These are phyloP conservation scores for Eumaeus atala DNA, from an alignment of 1,140 invertebrate species.

Conservation along the genomic window DNA sequence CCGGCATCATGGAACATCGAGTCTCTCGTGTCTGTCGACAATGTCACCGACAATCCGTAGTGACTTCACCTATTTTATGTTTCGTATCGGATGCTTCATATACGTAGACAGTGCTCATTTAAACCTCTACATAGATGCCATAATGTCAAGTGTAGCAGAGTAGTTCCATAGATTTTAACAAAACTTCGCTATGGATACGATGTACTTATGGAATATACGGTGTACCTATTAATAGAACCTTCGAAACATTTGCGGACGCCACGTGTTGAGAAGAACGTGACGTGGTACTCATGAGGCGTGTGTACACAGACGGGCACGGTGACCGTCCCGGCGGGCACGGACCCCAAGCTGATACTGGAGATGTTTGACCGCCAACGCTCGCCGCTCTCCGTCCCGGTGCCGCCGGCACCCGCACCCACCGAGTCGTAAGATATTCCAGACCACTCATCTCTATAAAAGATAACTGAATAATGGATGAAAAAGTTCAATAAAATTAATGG, in stretches of 20 bases:
- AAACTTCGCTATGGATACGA: no score
- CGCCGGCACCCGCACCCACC: constrained; percentile 33
- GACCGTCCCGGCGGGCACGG: constrained; percentile 70
- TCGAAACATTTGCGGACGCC: constrained; percentile 46
- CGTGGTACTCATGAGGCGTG: constrained; percentile 59
- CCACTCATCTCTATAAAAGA: neutral
- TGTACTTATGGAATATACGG: no score
- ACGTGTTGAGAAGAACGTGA: constrained; percentile 62
- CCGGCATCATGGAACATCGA: no score
- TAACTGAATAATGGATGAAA: constrained; percentile 4
- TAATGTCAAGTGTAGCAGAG: no score
- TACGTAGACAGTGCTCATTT: no score
- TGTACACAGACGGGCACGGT: constrained; percentile 67
- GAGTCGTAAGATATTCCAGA: constrained; percentile 16
- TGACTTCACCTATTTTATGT: no score
- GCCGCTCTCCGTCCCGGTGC: constrained; percentile 55
- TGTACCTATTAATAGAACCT: constrained; percentile 9
- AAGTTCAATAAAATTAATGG: neutral
- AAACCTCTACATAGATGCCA: no score
- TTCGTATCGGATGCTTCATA: no score
- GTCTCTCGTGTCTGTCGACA: no score
- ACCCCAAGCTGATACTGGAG: constrained; percentile 72
- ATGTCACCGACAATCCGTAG: no score
- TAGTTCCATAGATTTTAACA: no score
- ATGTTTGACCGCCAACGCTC: constrained; percentile 70